phyloP scores from a whole-genome alignment of 1,140 invertebrate genomes.

The Nylanderia fulva region DNA sequence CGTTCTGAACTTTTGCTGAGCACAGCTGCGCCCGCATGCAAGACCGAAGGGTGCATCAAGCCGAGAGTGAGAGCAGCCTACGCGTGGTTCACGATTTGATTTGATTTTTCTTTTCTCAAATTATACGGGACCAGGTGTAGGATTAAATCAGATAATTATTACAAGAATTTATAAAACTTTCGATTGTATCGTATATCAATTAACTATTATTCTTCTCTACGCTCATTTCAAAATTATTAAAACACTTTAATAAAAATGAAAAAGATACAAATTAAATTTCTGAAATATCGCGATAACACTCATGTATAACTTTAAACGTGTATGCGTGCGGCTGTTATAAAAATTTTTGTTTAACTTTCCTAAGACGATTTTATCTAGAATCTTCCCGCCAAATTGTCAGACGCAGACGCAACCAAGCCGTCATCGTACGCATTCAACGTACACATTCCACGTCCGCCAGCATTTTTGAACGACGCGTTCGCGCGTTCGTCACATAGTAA shows the following conservation, averaged over 20 bases:
- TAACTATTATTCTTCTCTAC: too few relatives aligned
- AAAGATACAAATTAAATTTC: background rate
- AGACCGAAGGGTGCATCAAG: slow-evolving; percentile 67
- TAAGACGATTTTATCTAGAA: background rate
- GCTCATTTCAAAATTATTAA: background rate
- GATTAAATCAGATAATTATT: background rate
- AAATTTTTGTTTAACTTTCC: background rate
- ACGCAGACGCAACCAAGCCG: background rate
- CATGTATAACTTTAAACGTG: background rate
- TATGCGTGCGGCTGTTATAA: background rate
- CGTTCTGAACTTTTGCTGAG: slow-evolving; percentile 25
- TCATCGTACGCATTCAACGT: slow-evolving; percentile 3
- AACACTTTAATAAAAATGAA: background rate
- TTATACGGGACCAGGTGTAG: slow-evolving; percentile 25
- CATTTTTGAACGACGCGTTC: slow-evolving; percentile 58
- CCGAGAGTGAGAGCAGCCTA: slow-evolving; percentile 48
- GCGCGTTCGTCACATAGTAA: slow-evolving; percentile 42
- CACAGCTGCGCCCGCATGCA: slow-evolving; percentile 72
- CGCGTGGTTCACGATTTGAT: slow-evolving; percentile 24
- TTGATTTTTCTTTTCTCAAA: background rate
- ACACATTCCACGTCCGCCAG: slow-evolving; percentile 13
- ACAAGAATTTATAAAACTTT: background rate
- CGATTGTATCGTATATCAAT: background rate
- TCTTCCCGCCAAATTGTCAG: background rate
- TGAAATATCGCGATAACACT: background rate